Evolutionary conservation across 2,797 vertebrate genomes (phyloP), one percentile per base, ranked within the genome.

Genomic region (Microctenopoma lineatum): DNA sequence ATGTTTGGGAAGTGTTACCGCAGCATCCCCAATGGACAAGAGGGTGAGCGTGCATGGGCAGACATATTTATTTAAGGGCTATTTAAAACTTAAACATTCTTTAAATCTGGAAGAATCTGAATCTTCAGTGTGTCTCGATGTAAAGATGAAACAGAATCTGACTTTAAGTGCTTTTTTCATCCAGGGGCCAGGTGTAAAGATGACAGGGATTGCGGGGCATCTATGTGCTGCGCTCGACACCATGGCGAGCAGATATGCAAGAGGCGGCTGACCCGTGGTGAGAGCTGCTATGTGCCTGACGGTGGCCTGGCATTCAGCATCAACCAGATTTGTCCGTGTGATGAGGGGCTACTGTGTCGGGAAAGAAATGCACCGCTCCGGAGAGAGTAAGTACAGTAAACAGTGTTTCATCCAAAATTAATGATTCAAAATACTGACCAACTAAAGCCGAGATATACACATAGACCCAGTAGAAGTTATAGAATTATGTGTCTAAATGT

Each of bases 291-390:
- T 0, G 92, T 96, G 0, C 95, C 95, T 0, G 94, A 95, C 1
- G 95, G 95, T 0, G 95, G 95, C 0, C 80, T 96, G 63, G 95
- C 95, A 0, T 96, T 96, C 90, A 96, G 95, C 89, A 95, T 96
- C 70, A 96, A 96, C 91, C 95, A 96, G 83, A 90, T 96, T 5
- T 96, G 96, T 62, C 94, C 95, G 0, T 96, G 96, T 78, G 93
- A 96, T 13, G 88, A 93, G 26, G 95, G 95, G 9, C 91, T 96
- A 34, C 81, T 95, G 36, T 96, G 95, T 59, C 90, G 94, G 1
- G 88, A 92, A 51, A 65, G 73, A 3, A 42, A 67, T 1, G 61
- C 71, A 4, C 25, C 63, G 0, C 87, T 77, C 5, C 39, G 63
- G 32, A 77, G 84, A 94, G 93, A 94, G 96, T 96, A 59, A 93